Conservation (phyloP, 1,140 invertebrate species). For the Drosophila nigromelanica region DNA sequence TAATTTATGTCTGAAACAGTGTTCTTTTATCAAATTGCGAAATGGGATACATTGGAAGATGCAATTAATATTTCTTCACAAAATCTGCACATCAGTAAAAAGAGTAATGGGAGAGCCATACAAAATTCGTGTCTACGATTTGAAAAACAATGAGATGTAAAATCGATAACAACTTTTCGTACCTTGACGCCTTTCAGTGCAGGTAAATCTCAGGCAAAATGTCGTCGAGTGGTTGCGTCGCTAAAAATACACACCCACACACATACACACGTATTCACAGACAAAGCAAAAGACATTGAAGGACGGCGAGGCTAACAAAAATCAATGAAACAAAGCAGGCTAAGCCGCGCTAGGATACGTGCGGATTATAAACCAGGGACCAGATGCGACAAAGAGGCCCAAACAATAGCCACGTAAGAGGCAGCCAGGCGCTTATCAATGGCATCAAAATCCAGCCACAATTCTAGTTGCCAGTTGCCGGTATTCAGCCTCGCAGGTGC, state of each 20-base stretch:
- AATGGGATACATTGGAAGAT: neutral
- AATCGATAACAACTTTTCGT: slow-evolving; percentile 25
- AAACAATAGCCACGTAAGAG: slow-evolving; percentile 62
- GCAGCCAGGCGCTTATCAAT: slow-evolving; percentile 55
- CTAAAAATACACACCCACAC: slow-evolving; percentile 15
- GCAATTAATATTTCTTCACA: neutral
- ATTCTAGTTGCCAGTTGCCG: slow-evolving; percentile 5
- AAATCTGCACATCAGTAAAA: neutral
- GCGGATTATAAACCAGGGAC: slow-evolving; percentile 24
- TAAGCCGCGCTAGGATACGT: slow-evolving; percentile 44
- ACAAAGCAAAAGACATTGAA: slow-evolving; percentile 20
- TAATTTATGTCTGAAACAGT: too few relatives aligned
- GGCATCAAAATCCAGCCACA: slow-evolving; percentile 16
- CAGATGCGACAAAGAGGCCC: slow-evolving; percentile 19
- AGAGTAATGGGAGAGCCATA: neutral
- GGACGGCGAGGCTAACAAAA: slow-evolving; percentile 36
- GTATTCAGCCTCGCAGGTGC: slow-evolving; percentile 7
- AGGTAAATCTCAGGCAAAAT: slow-evolving; percentile 31
- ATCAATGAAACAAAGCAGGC: slow-evolving; percentile 69
- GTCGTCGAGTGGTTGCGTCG: slow-evolving; percentile 17
- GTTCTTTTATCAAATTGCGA: too few relatives aligned
- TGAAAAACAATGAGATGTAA: slow-evolving; percentile 9
- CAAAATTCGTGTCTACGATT: neutral
- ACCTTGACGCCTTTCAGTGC: slow-evolving; percentile 11
- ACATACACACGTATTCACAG: slow-evolving; percentile 17